Evolutionary conservation across 2,888 invertebrate species (phyloP), one percentile per base, ranked within the genome.

Genomic region (Stenodema calcarata): DNA sequence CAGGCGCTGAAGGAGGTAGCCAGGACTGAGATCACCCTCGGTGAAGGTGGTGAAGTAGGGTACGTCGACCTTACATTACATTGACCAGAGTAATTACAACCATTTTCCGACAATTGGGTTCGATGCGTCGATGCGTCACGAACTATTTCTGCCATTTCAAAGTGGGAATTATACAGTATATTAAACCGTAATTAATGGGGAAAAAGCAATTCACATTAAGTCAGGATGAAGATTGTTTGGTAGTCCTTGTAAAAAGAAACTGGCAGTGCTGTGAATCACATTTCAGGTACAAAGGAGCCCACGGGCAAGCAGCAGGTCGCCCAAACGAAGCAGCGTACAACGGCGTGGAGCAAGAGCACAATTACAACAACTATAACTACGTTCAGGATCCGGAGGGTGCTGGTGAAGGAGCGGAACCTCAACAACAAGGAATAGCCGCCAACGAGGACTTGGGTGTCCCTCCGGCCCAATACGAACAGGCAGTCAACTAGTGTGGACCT

Each of bases 391-490:
- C 35, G 12, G 84, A 47, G 44, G 73, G 27, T 6, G 62, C 35
- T 41, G 69, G 16, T 3, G 62, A 73, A 35, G 73, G 41, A 3
- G 41, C 23, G 1, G 69, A 62, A 7, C 28, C 62, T 0, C 78
- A 78, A 44, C 50, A 80, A 16, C n/a, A 35, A 9, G 82, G 35
- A 23, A 35, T n/a, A n/a, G 82, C 23, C 1, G 73, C 30, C 18
- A 84, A 73, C 47, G 73, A 84, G 12, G 75, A 62, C 62, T 9
- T 50, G n/a, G 81, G 23, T 50, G 83, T 18, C 23, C 70, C 44
- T 12, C 84, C 42, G 2, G 70, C 84, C 12, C 84, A 73, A 30
- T 84, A 84, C 47, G 84, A 84, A 16, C 84, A 84, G 44, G 75
- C 18, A 11, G 70, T 35, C 42, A 69, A 44, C 18, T 78, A 42